Evolutionary conservation across 2,888 invertebrate species (phyloP).

Genomic region (Leucophora obtusa): DNA sequence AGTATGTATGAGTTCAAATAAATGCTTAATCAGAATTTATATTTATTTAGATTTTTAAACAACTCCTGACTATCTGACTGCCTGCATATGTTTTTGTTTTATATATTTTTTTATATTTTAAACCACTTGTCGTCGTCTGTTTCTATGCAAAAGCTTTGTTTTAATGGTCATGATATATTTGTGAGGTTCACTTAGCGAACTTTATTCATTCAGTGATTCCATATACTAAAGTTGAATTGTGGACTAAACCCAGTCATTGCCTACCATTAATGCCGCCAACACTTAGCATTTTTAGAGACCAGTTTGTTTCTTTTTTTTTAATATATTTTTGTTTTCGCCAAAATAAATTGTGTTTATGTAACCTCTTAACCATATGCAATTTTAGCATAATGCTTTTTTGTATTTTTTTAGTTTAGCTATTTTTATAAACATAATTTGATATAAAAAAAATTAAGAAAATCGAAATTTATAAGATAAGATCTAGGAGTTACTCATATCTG

Average conservation of each 20-base stretch:
- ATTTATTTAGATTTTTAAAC: conserved; percentile 60
- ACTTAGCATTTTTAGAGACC: conserved; percentile 19
- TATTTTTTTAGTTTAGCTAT: background rate
- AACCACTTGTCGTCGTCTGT: conserved; percentile 22
- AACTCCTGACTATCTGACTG: conserved; percentile 23
- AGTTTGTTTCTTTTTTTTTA: conserved; percentile 27
- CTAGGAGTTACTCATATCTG: too few relatives aligned
- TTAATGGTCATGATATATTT: background rate
- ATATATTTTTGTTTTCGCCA: conserved; percentile 15
- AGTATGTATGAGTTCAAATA: background rate
- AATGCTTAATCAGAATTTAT: conserved; percentile 57
- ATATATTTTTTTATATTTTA: conserved; percentile 17
- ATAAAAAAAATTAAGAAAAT: background rate
- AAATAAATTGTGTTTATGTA: conserved; percentile 53
- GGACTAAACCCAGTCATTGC: background rate
- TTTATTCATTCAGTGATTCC: background rate
- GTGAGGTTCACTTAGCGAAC: background rate
- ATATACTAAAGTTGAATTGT: background rate
- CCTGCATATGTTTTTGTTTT: background rate
- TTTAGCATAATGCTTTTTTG: conserved; percentile 30
- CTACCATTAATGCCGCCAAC: conserved; percentile 9
- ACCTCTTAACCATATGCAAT: conserved; percentile 50
- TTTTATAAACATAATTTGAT: background rate
- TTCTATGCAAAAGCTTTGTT: background rate
- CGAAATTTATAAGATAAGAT: too few relatives aligned